Evolutionary conservation across 1,140 invertebrate species (phyloP).

Genomic region (Drosophila jambulina): DNA sequence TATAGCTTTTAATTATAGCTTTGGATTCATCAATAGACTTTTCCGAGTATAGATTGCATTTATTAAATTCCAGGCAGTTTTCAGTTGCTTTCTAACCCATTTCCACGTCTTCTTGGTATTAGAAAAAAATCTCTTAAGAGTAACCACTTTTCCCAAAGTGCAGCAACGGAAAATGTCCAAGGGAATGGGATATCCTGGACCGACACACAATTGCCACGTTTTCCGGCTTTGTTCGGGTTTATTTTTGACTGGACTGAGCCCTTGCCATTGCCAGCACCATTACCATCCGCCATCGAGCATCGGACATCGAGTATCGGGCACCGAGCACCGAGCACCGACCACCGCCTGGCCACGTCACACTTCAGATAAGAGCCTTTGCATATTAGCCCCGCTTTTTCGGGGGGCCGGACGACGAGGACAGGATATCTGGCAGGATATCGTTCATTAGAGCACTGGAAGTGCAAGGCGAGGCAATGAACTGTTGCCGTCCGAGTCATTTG

Average conservation of each 20-base stretch:
- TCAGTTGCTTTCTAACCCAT: background rate
- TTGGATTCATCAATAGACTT: no score
- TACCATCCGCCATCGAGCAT: background rate
- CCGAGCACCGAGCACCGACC: conserved; percentile 1
- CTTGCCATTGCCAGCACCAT: conserved; percentile 12
- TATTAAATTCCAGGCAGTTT: background rate
- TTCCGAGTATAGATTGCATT: no score
- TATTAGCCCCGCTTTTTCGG: conserved; percentile 32
- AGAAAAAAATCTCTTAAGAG: background rate
- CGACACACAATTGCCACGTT: conserved; percentile 60
- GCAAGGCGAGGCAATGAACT: conserved; percentile 34
- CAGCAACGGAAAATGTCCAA: background rate
- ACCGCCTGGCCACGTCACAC: conserved; percentile 37
- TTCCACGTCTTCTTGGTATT: background rate
- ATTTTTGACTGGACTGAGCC: conserved; percentile 31
- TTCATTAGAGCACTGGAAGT: conserved; percentile 57
- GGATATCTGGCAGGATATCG: conserved; percentile 64
- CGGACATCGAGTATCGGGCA: conserved; percentile 2
- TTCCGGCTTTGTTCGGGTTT: conserved; percentile 54
- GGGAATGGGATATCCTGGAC: conserved; percentile 18
- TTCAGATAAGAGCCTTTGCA: conserved; percentile 49
- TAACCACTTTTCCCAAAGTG: conserved; percentile 3
- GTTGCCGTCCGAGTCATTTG: conserved; percentile 33
- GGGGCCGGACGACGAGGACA: conserved; percentile 20
- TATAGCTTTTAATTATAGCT: no score